Conservation (phyloP, 2,888 invertebrate genomes). For the Tyria jacobaeae region DNA sequence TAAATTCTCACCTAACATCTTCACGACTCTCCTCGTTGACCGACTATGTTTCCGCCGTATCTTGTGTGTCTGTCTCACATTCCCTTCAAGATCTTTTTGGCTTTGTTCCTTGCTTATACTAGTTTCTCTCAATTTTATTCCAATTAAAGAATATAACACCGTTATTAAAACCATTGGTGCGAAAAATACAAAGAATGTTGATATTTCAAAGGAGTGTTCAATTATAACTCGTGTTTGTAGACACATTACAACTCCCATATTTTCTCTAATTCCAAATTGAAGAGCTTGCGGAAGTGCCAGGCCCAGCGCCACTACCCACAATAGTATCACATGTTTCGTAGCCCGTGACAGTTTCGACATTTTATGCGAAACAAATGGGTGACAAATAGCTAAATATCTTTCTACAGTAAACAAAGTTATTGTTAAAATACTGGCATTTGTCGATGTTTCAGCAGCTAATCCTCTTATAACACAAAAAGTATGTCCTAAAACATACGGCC, state of each 20-base stretch:
- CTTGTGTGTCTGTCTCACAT: slow-evolving; percentile 57
- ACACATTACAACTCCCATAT: slow-evolving; percentile 77
- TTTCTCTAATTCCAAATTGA: slow-evolving; percentile 75
- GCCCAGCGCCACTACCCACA: slow-evolving; percentile 93
- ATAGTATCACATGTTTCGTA: slow-evolving; percentile 91
- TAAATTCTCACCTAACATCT: slow-evolving; percentile 90
- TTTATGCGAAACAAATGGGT: slow-evolving; percentile 90
- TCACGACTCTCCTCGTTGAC: slow-evolving; percentile 89
- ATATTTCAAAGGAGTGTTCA: slow-evolving; percentile 89
- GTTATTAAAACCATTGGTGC: slow-evolving; percentile 92
- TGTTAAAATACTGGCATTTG: slow-evolving; percentile 91
- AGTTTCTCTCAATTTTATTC: slow-evolving; percentile 86
- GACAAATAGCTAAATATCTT: slow-evolving; percentile 88
- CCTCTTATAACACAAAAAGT: slow-evolving; percentile 92
- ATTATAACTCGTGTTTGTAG: slow-evolving; percentile 83
- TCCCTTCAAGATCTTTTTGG: slow-evolving; percentile 57
- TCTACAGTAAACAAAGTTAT: slow-evolving; percentile 95
- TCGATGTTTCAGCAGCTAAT: slow-evolving; percentile 92
- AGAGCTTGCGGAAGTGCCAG: slow-evolving; percentile 91
- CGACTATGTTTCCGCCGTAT: slow-evolving; percentile 79
- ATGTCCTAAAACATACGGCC: slow-evolving; percentile 92
- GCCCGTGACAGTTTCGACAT: slow-evolving; percentile 95
- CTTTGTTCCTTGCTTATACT: slow-evolving; percentile 64
- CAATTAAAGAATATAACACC: slow-evolving; percentile 90
- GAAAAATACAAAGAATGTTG: slow-evolving; percentile 91